phyloP scores from a whole-genome alignment of 2,113 vertebrate genomes.

The Mastomys natalensis region DNA sequence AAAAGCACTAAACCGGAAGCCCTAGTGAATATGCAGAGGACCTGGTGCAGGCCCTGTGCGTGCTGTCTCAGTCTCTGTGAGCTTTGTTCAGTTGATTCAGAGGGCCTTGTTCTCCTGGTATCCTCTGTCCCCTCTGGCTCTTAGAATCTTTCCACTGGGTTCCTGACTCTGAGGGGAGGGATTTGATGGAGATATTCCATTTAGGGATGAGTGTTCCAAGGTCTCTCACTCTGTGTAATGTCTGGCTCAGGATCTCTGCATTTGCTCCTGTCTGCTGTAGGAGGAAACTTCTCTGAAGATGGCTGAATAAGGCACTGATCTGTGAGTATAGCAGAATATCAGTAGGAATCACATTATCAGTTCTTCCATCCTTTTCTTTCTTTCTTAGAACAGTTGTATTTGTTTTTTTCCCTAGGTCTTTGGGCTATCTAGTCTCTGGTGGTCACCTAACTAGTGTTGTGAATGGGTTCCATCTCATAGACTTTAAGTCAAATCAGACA shows the following conservation, averaged over 20 bases:
- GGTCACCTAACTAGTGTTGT: neutral
- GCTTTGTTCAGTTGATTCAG: neutral
- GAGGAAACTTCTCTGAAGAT: neutral
- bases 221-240: neutral
- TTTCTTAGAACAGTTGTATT: neutral
- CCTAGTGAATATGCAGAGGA: neutral
- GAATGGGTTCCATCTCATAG: neutral
- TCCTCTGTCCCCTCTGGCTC: neutral
- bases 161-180: neutral
- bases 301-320: neutral
- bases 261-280: neutral
- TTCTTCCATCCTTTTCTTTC: neutral
- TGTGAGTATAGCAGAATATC: neutral
- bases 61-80: neutral
- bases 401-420: neutral
- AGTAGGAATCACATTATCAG: neutral
- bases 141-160: neutral
- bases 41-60: neutral
- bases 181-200: neutral
- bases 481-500: neutral
- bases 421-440: neutral
- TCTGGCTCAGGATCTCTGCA: neutral
- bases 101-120: neutral
- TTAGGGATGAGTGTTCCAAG: neutral
- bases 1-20: neutral